Base-by-base conservation (phyloP, 53 echinoderm and acorn worm species). In the Crossaster papposus region DNA sequence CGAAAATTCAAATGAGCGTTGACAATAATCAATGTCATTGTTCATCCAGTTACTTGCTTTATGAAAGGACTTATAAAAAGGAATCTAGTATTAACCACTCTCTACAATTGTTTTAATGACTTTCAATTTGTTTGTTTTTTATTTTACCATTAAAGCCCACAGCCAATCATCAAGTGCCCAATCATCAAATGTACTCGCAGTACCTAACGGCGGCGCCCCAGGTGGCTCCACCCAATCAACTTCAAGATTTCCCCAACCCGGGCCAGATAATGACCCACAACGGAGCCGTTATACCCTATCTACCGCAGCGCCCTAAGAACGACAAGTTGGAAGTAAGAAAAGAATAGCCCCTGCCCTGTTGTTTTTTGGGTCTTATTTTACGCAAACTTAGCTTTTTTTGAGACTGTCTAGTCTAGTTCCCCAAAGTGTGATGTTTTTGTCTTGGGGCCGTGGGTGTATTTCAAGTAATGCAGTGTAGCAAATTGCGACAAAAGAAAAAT, bases 261-360 rank as follows among this genome's bases (percentile, higher is more conserved):
- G 87, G 87, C n/a, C 87, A 87, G 55, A 55, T 87, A 30, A 23
- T 87, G 62, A 87, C 87, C 37, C 58, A 29, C 23, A 87, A 87
- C 37, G 87, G 87, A 62, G 77, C 87, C 14, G 87, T 87, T 34
- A 76, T 87, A 55, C 87, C 87, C 20, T 87, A 75, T 36, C 76
- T 77, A 36, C 87, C 75, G 26, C 87, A 55, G 75, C 87, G 87
- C 64, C 92, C 92, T 44, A 94, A 94, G 89, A 94, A 94, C 65
- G 94, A 94, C 92, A 91, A 92, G 54, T 63, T 94, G 53, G 94
- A 94, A 92, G 94, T 94, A 92, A 87, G 87, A 58, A 50, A 26
- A 68, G n/a, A n/a, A 68, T 62, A 68, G 28, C 28, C n/a, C 68
- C 68, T 28, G 68, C 28, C 68, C 15, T 73, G 33, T 73, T 34